Evolutionary conservation across 2,888 invertebrate species (phyloP).

Genomic region (Parascotia fuliginaria): DNA sequence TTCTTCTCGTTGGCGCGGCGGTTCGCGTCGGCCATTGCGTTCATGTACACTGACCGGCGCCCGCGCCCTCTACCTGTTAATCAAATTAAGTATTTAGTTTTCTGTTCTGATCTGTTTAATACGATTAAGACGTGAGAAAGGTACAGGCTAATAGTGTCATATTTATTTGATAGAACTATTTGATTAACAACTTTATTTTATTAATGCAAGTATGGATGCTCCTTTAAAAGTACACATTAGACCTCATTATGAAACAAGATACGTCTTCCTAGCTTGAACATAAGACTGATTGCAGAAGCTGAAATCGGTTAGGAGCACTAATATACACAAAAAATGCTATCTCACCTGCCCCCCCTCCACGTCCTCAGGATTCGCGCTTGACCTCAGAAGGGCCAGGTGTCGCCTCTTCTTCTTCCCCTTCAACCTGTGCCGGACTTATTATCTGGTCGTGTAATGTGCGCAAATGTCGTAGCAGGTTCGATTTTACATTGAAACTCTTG

Average conservation of each 20-base stretch:
- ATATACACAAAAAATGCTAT: background rate
- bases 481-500: slow-evolving; percentile 92
- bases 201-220: too few species aligned
- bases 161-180: too few species aligned
- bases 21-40: slow-evolving; percentile 46
- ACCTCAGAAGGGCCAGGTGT: slow-evolving; percentile 57
- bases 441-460: slow-evolving; percentile 91
- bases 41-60: slow-evolving; percentile 49
- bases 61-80: slow-evolving; percentile 63
- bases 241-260: too few species aligned
- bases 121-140: too few species aligned
- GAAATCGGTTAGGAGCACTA: too few species aligned
- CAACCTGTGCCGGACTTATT: slow-evolving; percentile 62
- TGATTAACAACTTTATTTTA: too few species aligned
- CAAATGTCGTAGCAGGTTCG: slow-evolving; percentile 90
- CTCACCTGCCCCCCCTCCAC: slow-evolving; percentile 78
- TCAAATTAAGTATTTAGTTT: background rate
- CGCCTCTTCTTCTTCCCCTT: slow-evolving; percentile 55
- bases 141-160: too few species aligned
- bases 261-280: too few species aligned
- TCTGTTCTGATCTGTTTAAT: too few species aligned
- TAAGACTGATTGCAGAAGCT: too few species aligned
- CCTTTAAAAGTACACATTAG: too few species aligned
- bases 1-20: slow-evolving; percentile 50
- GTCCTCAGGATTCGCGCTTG: slow-evolving; percentile 77